Evolutionary conservation across 1,140 invertebrate species (phyloP).

Genomic region (Dendrolimus kikuchii): DNA sequence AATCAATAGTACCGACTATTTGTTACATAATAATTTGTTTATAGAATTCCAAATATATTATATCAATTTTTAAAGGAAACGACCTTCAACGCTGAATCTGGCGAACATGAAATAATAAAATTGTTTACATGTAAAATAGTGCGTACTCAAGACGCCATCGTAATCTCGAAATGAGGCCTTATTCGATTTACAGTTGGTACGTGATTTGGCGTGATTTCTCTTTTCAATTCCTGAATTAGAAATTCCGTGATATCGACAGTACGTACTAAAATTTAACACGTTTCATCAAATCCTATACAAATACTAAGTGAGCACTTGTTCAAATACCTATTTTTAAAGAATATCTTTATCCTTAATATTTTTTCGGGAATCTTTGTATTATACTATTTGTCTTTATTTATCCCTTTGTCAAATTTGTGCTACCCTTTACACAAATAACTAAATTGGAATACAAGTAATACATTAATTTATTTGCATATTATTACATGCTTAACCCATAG

Average conservation of each 20-base stretch:
- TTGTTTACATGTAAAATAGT: slow-evolving; percentile 34
- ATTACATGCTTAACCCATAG: no score
- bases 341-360: background rate
- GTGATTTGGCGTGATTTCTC: slow-evolving; percentile 32
- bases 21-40: no score
- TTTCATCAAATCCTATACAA: background rate
- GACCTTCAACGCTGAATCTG: slow-evolving; percentile 21
- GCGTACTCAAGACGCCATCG: slow-evolving; percentile 30
- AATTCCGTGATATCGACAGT: background rate
- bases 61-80: slow-evolving; percentile 14
- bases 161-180: slow-evolving; percentile 38
- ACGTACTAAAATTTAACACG: background rate
- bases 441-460: no score
- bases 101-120: slow-evolving; percentile 29
- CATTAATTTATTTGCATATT: no score
- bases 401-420: no score
- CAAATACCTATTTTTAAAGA: background rate
- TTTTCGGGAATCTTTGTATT: background rate
- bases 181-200: slow-evolving; percentile 43
- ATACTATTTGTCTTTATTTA: no score
- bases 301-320: slow-evolving; percentile 1
- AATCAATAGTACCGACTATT: no score
- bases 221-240: slow-evolving; percentile 7
- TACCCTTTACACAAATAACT: no score
- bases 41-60: no score